phyloP scores from a whole-genome alignment of 2,797 vertebrate genomes.

The Eleutherodactylus coqui region DNA sequence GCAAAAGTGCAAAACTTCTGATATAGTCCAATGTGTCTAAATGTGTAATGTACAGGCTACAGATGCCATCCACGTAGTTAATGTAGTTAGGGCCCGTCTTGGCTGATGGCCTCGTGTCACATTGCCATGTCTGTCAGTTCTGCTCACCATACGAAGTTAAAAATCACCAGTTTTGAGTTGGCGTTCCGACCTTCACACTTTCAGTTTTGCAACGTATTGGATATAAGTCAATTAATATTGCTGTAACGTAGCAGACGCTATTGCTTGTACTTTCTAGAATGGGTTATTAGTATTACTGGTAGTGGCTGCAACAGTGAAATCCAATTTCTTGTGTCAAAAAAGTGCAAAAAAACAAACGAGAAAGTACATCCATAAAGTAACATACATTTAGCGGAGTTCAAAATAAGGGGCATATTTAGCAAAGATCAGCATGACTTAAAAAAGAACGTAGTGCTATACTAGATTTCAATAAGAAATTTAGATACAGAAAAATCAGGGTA shows the following conservation, averaged over 20 bases:
- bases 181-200: background rate
- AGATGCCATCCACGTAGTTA: background rate
- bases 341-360: constrained; percentile 61
- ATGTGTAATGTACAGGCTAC: background rate
- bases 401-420: constrained; percentile 81
- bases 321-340: constrained; percentile 64
- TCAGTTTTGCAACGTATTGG: background rate
- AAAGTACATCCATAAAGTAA: constrained; percentile 79
- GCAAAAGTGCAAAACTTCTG: constrained; percentile 66
- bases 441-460: constrained; percentile 86
- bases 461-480: constrained; percentile 89
- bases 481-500: constrained; percentile 91
- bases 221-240: constrained; percentile 61
- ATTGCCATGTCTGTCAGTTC: constrained; percentile 1
- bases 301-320: constrained; percentile 57
- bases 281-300: constrained; percentile 64
- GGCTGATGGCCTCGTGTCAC: background rate
- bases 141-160: background rate
- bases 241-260: constrained; percentile 63
- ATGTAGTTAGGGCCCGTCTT: background rate
- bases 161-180: background rate
- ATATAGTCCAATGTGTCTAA: background rate
- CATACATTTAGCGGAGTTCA: constrained; percentile 80
- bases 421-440: constrained; percentile 81
- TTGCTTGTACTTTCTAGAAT: constrained; percentile 63